These are phyloP conservation scores for Caenorhabditis becei DNA, from an alignment of 2,888 invertebrate species.

Conservation along the genomic window DNA sequence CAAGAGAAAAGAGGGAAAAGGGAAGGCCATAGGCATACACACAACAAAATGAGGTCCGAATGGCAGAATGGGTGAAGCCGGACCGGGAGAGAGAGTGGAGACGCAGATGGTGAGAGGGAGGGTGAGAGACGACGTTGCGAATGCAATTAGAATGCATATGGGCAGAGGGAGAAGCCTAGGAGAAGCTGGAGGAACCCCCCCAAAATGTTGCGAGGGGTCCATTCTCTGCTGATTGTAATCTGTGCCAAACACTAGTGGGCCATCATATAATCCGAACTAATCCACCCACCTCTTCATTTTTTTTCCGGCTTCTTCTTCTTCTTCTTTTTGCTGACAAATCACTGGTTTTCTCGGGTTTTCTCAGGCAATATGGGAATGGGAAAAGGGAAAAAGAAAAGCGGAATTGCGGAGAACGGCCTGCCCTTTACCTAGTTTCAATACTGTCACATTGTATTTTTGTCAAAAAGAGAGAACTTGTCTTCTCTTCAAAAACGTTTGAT, in stretches of 20 bases:
- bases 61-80: slow-evolving; percentile 55
- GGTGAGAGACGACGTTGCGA: slow-evolving; percentile 20
- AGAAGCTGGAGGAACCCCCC: slow-evolving; percentile 1
- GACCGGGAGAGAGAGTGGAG: slow-evolving; percentile 5
- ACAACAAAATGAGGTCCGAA: slow-evolving; percentile 62
- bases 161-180: not conserved
- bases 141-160: slow-evolving; percentile 62
- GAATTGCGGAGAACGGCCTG: not conserved
- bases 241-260: not conserved
- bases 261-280: slow-evolving; percentile 1
- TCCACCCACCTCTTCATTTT: slow-evolving; percentile 23
- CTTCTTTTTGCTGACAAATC: not conserved
- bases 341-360: not conserved
- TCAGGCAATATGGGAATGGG: not conserved
- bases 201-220: slow-evolving; percentile 36
- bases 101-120: slow-evolving; percentile 12
- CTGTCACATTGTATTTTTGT: slow-evolving; percentile 18
- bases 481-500: not conserved
- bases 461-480: not conserved
- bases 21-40: slow-evolving; percentile 3
- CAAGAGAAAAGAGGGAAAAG: not conserved
- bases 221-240: slow-evolving; percentile 17
- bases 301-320: not conserved
- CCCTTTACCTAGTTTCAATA: not conserved
- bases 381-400: not conserved